Base-by-base conservation (phyloP, 2,113 vertebrate genomes). In the Gopherus evgoodei region DNA sequence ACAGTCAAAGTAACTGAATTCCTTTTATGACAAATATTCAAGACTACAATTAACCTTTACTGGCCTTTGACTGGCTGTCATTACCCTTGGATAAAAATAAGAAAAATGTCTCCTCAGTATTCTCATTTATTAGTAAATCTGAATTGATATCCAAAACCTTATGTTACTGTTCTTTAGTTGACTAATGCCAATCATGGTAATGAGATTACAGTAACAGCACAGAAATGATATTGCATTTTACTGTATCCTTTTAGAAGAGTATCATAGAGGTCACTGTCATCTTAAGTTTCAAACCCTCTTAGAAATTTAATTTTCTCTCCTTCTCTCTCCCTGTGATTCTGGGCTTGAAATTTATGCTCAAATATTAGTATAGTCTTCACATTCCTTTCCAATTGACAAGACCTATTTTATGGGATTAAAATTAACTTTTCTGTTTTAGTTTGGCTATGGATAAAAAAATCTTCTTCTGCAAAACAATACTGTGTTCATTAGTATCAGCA, bases 381-480 rank as follows among this genome's bases (percentile, higher is more conserved):
- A 82, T 0, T 44, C 53, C 0, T 85, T 86, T 42, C 86, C 54
- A 47, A 54, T 49, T 24, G 21, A 57, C 13, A 5, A 90, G 49
- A 44, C 87, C 83, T 90, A 65, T 75, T 50, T 75, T 87, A 3
- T 56, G 6, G 75, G 94, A 88, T 83, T 83, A 83, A 94, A 16
- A 29, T 93, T 86, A 93, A 93, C 95, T 83, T 0, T 47, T 53
- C 13, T 86, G 11, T 54, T 79, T 47, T 95, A 89, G 50, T 87
- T 89, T 42, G 81, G 14, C 83, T 54, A 3, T 35, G 81, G 25
- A 90, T 0, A 31, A 56, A 19, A 84, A 69, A 86, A 90, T 90
- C 80, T 86, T 95, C 83, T 88, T 88, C 27, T 0, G 65, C 5
- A 31, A 35, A 89, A 62, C 75, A 53, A 79, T 3, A 0, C 83